Evolutionary conservation across 2,888 invertebrate genomes (phyloP), one percentile per base, ranked within the genome.

Genomic region (Troides helena): DNA sequence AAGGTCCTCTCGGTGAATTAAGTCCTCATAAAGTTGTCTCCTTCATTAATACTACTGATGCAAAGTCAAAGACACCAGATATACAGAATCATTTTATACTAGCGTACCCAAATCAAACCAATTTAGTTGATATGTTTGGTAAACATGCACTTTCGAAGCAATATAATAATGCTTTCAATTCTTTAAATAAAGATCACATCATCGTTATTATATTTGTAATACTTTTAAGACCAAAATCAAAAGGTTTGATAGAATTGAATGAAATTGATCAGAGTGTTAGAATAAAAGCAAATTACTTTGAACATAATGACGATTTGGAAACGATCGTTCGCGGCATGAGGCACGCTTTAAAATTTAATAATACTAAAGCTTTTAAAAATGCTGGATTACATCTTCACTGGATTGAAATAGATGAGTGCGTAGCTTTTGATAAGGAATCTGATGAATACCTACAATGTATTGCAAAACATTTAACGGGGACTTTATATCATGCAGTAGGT

Each of bases 401-500:
- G 85, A 62, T 88, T n/a, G 81, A 86, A 50, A 61, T 88, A 6
- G 81, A 84, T 21, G 81, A 82, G 2, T 89, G 89, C 70, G 80
- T 80, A 30, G 25, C 75, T 3, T 80, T 77, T 62, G 74, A 80
- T 6, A 80, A 81, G 67, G 65, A 72, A 12, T 80, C 80, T 39
- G 84, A 71, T 62, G 67, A 72, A 10, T 71, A 62, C 58, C 23
- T 72, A 39, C 59, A 43, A 23, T 72, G 72, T 57, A 65, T 71
- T 60, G 65, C 70, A 18, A 71, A 30, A 59, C 64, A 85, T 71
- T 62, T 86, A 53, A 86, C 88, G 2, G 81, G 85, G 70, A 85
- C 88, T 0, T 94, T 96, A 57, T 96, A 96, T 77, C 96, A 97
- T 85, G 96, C 96, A 0, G 94, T 94, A 2, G 94, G 96, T 62